Percentiles rank a stretch among this genome's conserved stretches.
These are phyloP conservation scores for Drosophila borborema DNA, from an alignment of 2,888 invertebrate genomes.

Conservation along the genomic window DNA sequence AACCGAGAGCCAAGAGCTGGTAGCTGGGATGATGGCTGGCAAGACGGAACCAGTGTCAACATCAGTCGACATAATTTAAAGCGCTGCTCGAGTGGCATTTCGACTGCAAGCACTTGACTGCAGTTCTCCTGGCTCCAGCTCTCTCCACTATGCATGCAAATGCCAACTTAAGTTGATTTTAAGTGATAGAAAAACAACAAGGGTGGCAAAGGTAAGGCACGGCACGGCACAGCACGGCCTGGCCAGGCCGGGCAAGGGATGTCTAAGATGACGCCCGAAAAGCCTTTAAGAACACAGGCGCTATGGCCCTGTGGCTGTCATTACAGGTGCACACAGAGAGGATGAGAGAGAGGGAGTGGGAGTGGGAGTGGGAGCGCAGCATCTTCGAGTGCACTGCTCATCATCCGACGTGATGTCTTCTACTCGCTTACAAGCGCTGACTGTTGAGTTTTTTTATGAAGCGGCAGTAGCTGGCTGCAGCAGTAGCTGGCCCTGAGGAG, in stretches of 20 bases:
- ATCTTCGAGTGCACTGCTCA: slow-evolving; percentile 69
- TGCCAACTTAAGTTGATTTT: slow-evolving; percentile 83
- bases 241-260: not conserved
- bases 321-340: slow-evolving; percentile 44
- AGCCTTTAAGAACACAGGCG: slow-evolving; percentile 58
- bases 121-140: slow-evolving; percentile 6
- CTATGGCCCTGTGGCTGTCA: slow-evolving; percentile 42
- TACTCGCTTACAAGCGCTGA: slow-evolving; percentile 64
- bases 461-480: slow-evolving; percentile 14
- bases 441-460: slow-evolving; percentile 64
- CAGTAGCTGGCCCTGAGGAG: slow-evolving; percentile 37
- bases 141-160: slow-evolving; percentile 69
- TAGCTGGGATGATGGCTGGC: not conserved
- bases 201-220: slow-evolving; percentile 7
- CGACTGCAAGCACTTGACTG: slow-evolving; percentile 75
- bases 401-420: slow-evolving; percentile 69
- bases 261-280: slow-evolving; percentile 55
- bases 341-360: slow-evolving; percentile 4
- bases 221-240: not conserved
- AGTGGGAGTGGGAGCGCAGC: not conserved
- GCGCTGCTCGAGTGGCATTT: slow-evolving; percentile 75
- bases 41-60: slow-evolving; percentile 54
- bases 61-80: slow-evolving; percentile 72
- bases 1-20: too few species aligned
- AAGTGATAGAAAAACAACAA: slow-evolving; percentile 80